Base-by-base conservation (phyloP, 2,888 invertebrate species). In the Slavum lentiscoides region DNA sequence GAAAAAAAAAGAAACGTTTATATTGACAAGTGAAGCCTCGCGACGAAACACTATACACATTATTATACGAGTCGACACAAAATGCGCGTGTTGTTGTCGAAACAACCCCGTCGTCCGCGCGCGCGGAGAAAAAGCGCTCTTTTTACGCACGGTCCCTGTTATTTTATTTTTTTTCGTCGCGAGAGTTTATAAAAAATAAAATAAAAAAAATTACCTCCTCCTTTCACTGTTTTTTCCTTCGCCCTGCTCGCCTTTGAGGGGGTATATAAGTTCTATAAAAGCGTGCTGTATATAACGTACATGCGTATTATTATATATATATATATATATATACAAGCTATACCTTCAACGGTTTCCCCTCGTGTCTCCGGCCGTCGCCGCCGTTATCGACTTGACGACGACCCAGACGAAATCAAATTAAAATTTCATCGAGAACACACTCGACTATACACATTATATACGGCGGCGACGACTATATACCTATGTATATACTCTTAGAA, bases 401-500 rank as follows among this genome's bases (percentile, higher is more conserved):
- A 21, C 21, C 66, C n/a, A 53, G 30, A 15, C 49, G 49, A 55
- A 68, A 76, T 68, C 68, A 19, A 76, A 76, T 76, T 76, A 76
- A 76, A 68, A 61, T 69, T 53, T 49, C 61, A 68, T n/a, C 30
- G 30, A 76, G 49, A 59, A 19, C 39, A 21, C 61, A 23, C 21
- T 21, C 23, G 5, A 30, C 30, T 30, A 30, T 30, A 30, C 30
- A 30, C 30, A 30, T 30, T 30, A 30, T 30, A 30, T 30, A 30
- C 75, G 67, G 43, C 39, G 39, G 21, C 37, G 58, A 37, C 7
- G 43, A 6, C 43, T 9, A 30, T 30, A 4, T n/a, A n/a, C n/a
- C n/a, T n/a, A n/a, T n/a, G n/a, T n/a, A n/a, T 9, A 9, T 43
- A 1, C 66, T 66, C 37, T 74, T 53, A 4, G 37, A 64, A 74